Evolutionary conservation across 2,797 vertebrate species (phyloP).

Genomic region (Pangasius mekongensis): DNA sequence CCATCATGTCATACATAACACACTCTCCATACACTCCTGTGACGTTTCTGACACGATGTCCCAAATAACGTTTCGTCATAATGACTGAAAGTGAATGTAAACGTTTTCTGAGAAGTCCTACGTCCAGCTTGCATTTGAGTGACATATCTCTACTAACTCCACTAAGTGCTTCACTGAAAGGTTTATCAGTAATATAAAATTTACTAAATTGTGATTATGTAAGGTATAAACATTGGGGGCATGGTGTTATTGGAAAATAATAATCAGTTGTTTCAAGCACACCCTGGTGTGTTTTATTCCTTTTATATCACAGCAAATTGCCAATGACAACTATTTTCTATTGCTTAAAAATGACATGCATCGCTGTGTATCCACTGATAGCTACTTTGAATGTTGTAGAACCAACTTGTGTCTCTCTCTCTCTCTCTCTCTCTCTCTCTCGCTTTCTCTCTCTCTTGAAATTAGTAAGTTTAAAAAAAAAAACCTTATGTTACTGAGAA

Average conservation of each 20-base stretch:
- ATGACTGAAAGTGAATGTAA: background rate
- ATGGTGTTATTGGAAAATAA: background rate
- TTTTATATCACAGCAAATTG: background rate
- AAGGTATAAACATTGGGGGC: background rate
- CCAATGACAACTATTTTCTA: background rate
- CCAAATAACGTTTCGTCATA: background rate
- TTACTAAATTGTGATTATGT: background rate
- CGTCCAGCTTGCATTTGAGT: background rate
- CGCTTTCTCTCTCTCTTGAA: too few relatives aligned
- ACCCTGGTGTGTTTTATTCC: background rate
- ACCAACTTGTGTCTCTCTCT: too few relatives aligned
- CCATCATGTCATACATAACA: background rate
- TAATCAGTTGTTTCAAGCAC: background rate
- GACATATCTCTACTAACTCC: background rate
- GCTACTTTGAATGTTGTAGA: too few relatives aligned
- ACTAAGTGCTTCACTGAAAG: background rate
- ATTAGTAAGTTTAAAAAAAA: too few relatives aligned
- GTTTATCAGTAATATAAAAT: background rate
- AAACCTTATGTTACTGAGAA: too few relatives aligned
- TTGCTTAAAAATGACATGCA: background rate
- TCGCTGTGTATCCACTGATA: background rate
- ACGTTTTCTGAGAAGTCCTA: background rate
- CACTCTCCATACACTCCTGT: background rate
- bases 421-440: too few relatives aligned
- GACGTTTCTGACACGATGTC: background rate